Base-by-base conservation (phyloP, 2,888 invertebrate genomes). In the Spisula subtruncata region DNA sequence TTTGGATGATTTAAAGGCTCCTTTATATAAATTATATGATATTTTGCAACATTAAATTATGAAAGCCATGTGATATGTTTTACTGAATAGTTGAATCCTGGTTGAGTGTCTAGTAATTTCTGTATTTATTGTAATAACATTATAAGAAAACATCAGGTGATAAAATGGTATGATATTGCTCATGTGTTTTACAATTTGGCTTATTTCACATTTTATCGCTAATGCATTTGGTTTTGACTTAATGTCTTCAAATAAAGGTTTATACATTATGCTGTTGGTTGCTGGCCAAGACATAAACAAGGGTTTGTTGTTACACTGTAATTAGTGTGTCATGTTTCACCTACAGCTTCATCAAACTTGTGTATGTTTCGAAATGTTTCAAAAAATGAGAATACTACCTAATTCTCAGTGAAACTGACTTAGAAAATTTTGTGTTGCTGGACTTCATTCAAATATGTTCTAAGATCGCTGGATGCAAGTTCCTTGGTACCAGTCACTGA, bases 231-330 rank as follows among this genome's bases (percentile, higher is more conserved):
- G 75, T 75, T 75, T 32, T 32, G 75, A 32, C 75, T 35, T 14
- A 32, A 75, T 75, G 32, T 75, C 25, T 75, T 75, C 75, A 75
- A 32, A 32, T 75, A 35, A 32, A 35, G 35, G 75, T 35, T 75
- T 75, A 35, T 75, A 25, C 75, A 75, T 75, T 75, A 75, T 32
- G 18, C 12, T 32, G 75, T 75, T 75, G 75, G 75, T 75, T 75
- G 35, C 25, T 32, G 35, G 75, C 75, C 75, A 75, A 75, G 29
- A 75, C 35, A 32, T 32, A 75, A 29, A 75, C 75, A 75, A 75
- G 32, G 35, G 14, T 75, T 75, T 75, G 32, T 75, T 75, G 75
- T 75, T 75, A 32, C 35, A 16, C 75, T 75, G 75, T 60, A 60
- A 51, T 60, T 60, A 60, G n/a, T 25, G n/a, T 75, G 32, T 35